These are phyloP conservation scores for Lanius ludovicianus DNA, from an alignment of 2,113 vertebrate genomes.

Conservation along the genomic window DNA sequence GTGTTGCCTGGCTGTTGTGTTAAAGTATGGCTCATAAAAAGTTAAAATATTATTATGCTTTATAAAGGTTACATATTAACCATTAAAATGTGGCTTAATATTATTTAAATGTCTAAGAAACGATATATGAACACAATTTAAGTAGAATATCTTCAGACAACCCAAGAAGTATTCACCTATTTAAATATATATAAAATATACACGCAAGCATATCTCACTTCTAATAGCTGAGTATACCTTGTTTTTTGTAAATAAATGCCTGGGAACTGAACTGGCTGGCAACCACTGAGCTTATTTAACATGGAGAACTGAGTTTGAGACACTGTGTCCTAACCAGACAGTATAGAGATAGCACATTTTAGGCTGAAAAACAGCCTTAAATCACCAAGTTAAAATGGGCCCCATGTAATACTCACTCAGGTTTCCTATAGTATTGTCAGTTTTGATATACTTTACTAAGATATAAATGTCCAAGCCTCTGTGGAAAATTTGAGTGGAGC, in stretches of 20 bases:
- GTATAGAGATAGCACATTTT: not conserved
- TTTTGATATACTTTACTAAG: not conserved
- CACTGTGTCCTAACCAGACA: not conserved
- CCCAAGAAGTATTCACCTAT: not conserved
- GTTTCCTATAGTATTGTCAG: not conserved
- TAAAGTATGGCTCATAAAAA: not conserved
- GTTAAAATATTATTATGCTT: not conserved
- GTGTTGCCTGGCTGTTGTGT: not conserved
- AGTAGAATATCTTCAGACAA: not conserved
- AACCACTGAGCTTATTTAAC: not conserved
- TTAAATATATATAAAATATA: not conserved
- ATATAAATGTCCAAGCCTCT: not conserved
- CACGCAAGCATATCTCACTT: not conserved
- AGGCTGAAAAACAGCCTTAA: not conserved
- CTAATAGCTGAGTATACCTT: not conserved
- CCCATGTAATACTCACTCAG: not conserved
- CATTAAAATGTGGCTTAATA: not conserved
- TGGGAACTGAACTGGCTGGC: not conserved
- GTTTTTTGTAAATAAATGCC: not conserved
- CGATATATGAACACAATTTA: not conserved
- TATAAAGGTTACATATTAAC: not conserved
- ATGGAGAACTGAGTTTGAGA: not conserved
- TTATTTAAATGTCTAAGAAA: not conserved
- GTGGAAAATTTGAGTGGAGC: not conserved
- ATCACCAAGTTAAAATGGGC: fast-evolving